Conservation (phyloP, 2,888 invertebrate genomes). For the Altica lythri region DNA sequence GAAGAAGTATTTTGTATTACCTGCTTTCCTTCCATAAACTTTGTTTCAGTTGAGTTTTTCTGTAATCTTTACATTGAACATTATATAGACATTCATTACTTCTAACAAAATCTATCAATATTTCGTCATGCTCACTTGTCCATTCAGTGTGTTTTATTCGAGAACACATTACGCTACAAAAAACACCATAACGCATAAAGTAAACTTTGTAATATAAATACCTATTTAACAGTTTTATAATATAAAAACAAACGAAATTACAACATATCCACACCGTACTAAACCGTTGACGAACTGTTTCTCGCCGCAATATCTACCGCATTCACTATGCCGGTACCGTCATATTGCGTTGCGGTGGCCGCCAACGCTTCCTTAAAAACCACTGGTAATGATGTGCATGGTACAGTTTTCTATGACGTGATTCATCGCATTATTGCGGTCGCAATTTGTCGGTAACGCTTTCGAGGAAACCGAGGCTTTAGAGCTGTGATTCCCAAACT, state of each 20-base stretch:
- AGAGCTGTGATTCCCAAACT: too few relatives aligned
- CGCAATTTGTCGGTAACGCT: too few relatives aligned
- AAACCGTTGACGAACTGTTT: too few relatives aligned
- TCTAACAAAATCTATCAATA: constrained; percentile 27
- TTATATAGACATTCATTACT: constrained; percentile 25
- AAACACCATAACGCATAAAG: too few relatives aligned
- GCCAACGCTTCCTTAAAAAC: too few relatives aligned
- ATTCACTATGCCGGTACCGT: not conserved
- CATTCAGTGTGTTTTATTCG: too few relatives aligned
- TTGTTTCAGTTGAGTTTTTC: constrained; percentile 26
- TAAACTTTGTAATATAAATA: not conserved
- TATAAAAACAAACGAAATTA: constrained; percentile 3
- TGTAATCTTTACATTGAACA: constrained; percentile 24
- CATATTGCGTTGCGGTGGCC: not conserved
- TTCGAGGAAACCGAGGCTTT: not conserved
- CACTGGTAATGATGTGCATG: too few relatives aligned
- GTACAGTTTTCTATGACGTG: too few relatives aligned
- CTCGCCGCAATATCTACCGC: not conserved
- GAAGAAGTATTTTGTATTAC: constrained; percentile 21
- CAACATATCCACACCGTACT: too few relatives aligned
- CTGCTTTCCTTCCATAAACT: constrained; percentile 32
- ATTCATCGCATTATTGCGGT: too few relatives aligned
- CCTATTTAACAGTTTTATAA: constrained; percentile 8
- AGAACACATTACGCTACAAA: too few relatives aligned
- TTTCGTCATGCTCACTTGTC: constrained; percentile 23